Base-by-base conservation (phyloP, 2,888 invertebrate genomes). In the Artemia sp. region DNA sequence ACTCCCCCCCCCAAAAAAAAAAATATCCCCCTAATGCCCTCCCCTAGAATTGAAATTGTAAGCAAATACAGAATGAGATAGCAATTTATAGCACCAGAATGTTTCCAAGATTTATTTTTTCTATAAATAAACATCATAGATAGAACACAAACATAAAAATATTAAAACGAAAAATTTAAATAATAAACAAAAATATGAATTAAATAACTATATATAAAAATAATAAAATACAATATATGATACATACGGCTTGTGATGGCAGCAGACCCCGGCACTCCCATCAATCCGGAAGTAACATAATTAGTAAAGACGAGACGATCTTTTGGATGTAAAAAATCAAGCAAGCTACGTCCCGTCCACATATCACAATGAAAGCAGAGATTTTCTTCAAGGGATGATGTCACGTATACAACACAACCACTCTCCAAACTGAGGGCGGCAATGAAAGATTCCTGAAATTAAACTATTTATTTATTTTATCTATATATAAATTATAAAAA, bases 301-400 rank as follows among this genome's bases (percentile, higher is more conserved):
- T 85, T 86, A 19, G 87, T 86, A 76, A 93, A 88, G 0, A 85
- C 86, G 69, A 83, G 82, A 72, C 86, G 81, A 75, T 84, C 88
- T 78, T 85, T 87, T 2, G 87, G 86, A 78, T 92, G 90, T 0
- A 93, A 83, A 76, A 91, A 92, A 75, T 92, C 90, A 70, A 90
- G 88, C 75, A 93, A 90, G 0, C 89, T 88, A 69, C 89, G 82
- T 6, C 90, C 91, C 52, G 88, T 79, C 90, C 90, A 91, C 85
- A 89, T 88, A 72, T 90, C 88, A 73, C 85, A 85, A 0, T 89
- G 87, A 76, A 86, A 92, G 1, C 89, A 91, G 69, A 92, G 81
- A 1, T 85, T 82, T 2, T 83, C 78, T 0, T 85, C 85, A 68
- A 90, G 80, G 67, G 84, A 84, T 0, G 86, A 79, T 0, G 90